Evolutionary conservation across 2,113 vertebrate species (phyloP).

Genomic region (Nothocercus julius): DNA sequence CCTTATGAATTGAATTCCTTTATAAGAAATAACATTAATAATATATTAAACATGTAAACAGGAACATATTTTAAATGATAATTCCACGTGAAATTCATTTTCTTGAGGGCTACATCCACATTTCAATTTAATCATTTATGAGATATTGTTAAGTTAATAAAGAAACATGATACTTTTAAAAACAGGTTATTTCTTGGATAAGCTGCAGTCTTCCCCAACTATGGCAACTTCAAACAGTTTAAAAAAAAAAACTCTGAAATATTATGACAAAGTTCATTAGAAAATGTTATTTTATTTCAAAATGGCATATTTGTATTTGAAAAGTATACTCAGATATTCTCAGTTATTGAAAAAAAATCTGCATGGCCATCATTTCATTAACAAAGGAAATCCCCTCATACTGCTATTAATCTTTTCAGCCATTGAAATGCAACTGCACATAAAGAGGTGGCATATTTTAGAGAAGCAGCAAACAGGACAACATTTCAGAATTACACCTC

Average conservation of each 20-base stretch:
- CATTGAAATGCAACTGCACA: neutral
- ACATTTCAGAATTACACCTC: constrained; percentile 52
- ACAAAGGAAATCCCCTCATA: constrained; percentile 8
- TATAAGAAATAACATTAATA: constrained; percentile 45
- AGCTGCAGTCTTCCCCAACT: neutral
- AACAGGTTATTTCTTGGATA: neutral
- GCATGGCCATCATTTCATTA: neutral
- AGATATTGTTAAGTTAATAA: neutral
- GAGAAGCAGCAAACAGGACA: constrained; percentile 39
- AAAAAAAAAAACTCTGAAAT: neutral
- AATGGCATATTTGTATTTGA: neutral
- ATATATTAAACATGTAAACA: constrained; percentile 38
- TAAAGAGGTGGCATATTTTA: constrained; percentile 27
- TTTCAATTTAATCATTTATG: neutral
- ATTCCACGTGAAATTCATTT: neutral
- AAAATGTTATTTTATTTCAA: neutral
- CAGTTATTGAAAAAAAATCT: neutral
- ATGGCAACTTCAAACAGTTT: neutral
- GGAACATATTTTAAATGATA: neutral
- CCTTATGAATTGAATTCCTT: constrained; percentile 13
- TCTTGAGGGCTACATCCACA: neutral
- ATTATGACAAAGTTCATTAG: neutral
- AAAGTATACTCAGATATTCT: neutral
- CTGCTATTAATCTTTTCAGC: neutral
- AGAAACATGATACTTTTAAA: neutral